Evolutionary conservation across 2,888 invertebrate species (phyloP).

Genomic region (Nasonovia ribisnigri): DNA sequence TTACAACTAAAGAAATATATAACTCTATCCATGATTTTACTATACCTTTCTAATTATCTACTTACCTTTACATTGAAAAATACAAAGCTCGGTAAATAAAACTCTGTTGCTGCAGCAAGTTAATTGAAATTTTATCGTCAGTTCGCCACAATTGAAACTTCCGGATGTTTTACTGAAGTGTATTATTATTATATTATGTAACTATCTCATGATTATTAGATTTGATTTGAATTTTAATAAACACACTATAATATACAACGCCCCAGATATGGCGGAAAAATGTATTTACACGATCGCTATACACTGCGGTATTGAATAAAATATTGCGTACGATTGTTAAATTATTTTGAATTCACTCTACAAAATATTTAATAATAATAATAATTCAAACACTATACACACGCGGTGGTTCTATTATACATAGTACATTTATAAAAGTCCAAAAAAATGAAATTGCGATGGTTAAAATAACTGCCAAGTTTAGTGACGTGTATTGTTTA

Average conservation of each 20-base stretch:
- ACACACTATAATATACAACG: neutral
- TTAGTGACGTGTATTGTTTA: neutral
- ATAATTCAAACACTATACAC: neutral
- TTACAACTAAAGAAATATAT: neutral
- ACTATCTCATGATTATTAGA: neutral
- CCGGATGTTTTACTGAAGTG: neutral
- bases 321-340: neutral
- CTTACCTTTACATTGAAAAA: neutral
- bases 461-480: conserved; percentile 31
- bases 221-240: conserved; percentile 1
- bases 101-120: neutral
- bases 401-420: neutral
- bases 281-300: neutral
- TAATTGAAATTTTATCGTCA: neutral
- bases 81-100: neutral
- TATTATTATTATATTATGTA: neutral
- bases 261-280: neutral
- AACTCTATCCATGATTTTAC: neutral
- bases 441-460: conserved; percentile 4
- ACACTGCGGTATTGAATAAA: neutral
- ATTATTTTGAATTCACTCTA: neutral
- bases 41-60: neutral
- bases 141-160: neutral
- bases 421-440: no score
- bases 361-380: neutral